phyloP scores from a whole-genome alignment of 2,113 vertebrate genomes.

The Ellobius talpinus region DNA sequence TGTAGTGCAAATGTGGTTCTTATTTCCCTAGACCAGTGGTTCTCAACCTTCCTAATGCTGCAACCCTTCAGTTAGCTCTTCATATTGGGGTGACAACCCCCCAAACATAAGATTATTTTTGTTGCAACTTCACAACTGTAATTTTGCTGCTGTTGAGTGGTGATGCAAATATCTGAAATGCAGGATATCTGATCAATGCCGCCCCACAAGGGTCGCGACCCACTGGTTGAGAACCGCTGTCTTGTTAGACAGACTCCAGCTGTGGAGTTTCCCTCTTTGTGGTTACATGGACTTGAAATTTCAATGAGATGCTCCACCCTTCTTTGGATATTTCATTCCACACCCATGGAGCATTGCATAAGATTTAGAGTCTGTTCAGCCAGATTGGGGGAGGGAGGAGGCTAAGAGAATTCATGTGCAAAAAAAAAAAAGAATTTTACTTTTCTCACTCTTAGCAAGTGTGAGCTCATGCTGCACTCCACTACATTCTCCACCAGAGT shows the following conservation, averaged over 20 bases:
- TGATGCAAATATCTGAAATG: neutral
- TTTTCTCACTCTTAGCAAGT: conserved; percentile 1
- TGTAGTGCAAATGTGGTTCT: conserved; percentile 33
- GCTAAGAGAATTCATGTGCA: neutral
- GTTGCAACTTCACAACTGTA: neutral
- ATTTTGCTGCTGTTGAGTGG: neutral
- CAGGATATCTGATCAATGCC: neutral
- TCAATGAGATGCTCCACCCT: neutral
- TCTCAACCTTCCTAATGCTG: neutral
- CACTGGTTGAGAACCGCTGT: neutral
- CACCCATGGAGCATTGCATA: neutral
- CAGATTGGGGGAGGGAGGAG: neutral
- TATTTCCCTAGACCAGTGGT: neutral
- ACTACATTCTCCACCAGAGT: neutral
- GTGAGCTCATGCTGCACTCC: neutral
- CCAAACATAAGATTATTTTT: neutral
- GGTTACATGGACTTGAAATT: neutral
- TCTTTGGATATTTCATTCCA: neutral
- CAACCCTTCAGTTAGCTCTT: neutral
- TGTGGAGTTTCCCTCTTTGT: conserved; percentile 3
- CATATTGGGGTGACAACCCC: neutral
- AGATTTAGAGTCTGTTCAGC: conserved; percentile 6
- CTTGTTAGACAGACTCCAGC: neutral
- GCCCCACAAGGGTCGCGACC: neutral
- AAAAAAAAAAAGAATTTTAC: neutral